These are phyloP conservation scores for Anser brachyrhynchus DNA, from an alignment of 2,113 vertebrate genomes.

Conservation along the genomic window DNA sequence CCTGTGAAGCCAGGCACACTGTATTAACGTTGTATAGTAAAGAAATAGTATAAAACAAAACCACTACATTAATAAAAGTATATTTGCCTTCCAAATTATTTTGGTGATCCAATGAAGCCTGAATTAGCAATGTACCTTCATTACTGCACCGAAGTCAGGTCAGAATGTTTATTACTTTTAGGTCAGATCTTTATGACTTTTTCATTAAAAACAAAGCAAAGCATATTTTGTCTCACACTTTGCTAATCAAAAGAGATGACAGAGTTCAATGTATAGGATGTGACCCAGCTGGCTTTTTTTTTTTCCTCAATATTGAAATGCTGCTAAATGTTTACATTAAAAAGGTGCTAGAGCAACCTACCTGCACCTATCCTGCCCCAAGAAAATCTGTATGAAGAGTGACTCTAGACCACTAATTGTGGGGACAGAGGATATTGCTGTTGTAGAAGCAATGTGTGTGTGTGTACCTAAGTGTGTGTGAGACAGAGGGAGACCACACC, in stretches of 20 bases:
- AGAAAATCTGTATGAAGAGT: not conserved
- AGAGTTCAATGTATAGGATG: not conserved
- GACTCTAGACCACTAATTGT: not conserved
- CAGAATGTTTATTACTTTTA: not conserved
- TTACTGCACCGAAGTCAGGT: not conserved
- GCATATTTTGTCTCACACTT: not conserved
- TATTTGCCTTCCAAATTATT: not conserved
- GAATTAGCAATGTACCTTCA: not conserved
- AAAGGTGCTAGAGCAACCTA: not conserved
- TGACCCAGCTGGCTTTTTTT: not conserved
- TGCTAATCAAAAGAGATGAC: not conserved
- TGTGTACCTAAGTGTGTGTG: not conserved
- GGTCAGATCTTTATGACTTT: not conserved
- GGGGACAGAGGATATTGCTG: not conserved
- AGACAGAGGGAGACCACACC: not conserved
- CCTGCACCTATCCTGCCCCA: not conserved
- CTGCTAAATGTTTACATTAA: not conserved
- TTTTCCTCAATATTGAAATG: not conserved
- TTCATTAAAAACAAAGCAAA: not conserved
- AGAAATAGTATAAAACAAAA: not conserved
- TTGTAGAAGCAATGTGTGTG: too few species aligned
- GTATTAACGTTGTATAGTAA: not conserved
- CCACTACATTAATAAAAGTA: not conserved
- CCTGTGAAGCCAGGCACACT: not conserved
- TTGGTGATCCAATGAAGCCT: not conserved